Percentiles rank a stretch among this genome's conserved stretches.
Evolutionary conservation across 2,113 vertebrate genomes (phyloP).

Genomic region (Tachycineta bicolor): DNA sequence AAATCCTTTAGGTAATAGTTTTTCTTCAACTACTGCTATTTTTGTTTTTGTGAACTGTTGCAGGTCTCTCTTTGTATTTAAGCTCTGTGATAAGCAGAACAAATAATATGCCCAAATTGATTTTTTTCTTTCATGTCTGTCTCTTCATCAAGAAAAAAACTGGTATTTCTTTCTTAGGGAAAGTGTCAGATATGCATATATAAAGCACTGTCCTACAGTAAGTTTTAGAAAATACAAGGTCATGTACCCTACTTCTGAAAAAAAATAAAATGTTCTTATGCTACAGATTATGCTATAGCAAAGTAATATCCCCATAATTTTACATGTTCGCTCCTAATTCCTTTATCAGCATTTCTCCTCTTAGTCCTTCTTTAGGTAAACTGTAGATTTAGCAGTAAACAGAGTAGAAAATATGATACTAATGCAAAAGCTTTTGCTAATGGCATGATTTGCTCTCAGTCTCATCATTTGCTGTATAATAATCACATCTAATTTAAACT

Average conservation of each 20-base stretch:
- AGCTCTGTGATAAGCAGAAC: neutral
- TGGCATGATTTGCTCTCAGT: constrained; percentile 43
- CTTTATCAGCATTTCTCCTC: neutral
- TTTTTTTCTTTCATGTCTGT: neutral
- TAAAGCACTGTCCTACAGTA: neutral
- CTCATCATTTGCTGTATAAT: constrained; percentile 71
- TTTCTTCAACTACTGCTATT: neutral
- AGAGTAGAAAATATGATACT: constrained; percentile 68
- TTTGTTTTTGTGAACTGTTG: neutral
- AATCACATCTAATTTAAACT: constrained; percentile 71
- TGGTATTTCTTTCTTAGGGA: neutral
- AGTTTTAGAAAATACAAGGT: neutral
- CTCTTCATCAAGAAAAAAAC: neutral
- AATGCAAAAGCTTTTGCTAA: constrained; percentile 54
- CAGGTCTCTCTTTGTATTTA: neutral
- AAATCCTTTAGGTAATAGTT: neutral
- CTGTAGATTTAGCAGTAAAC: constrained; percentile 71
- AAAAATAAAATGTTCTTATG: neutral
- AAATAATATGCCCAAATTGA: neutral
- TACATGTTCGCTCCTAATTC: neutral
- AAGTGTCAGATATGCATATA: neutral
- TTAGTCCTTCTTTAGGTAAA: constrained; percentile 42
- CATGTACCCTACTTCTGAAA: neutral
- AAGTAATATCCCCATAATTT: neutral
- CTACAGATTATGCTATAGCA: neutral